Evolutionary conservation across 53 echinoderm and acorn worm genomes (phyloP).

Genomic region (Antedon mediterranea): DNA sequence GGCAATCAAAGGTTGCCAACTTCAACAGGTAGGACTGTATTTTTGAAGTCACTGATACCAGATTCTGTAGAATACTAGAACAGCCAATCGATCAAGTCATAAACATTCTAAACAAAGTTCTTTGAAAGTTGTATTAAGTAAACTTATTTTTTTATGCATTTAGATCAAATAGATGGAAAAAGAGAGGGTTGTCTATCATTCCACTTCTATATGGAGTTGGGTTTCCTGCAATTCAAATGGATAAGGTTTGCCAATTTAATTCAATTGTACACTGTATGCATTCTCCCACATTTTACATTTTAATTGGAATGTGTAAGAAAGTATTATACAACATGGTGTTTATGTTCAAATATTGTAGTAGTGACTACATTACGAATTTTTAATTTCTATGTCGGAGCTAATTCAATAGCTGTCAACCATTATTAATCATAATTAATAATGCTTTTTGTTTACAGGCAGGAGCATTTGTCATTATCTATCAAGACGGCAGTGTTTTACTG

Average conservation of each 20-base stretch:
- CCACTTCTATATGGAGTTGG: conserved; percentile 25
- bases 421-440: not conserved
- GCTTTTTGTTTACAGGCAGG: conserved; percentile 36
- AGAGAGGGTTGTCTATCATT: conserved; percentile 28
- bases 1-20: conserved; percentile 21
- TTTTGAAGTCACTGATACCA: too few species aligned
- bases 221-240: not conserved
- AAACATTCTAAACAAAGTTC: too few species aligned
- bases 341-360: too few species aligned
- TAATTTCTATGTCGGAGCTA: not conserved
- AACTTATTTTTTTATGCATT: too few species aligned
- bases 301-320: too few species aligned
- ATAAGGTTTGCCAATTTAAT: conserved; percentile 23
- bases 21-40: conserved; percentile 40
- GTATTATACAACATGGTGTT: not conserved
- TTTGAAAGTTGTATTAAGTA: too few species aligned
- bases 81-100: too few species aligned
- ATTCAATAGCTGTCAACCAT: not conserved
- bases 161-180: conserved; percentile 29
- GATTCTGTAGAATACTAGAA: too few species aligned
- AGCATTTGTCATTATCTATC: conserved; percentile 74
- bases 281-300: too few species aligned
- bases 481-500: conserved; percentile 68
- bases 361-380: not conserved
- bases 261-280: too few species aligned